Evolutionary conservation across 1,140 invertebrate species (phyloP), one percentile per base, ranked within the genome.

Genomic region (Drosophila prosaltans): DNA sequence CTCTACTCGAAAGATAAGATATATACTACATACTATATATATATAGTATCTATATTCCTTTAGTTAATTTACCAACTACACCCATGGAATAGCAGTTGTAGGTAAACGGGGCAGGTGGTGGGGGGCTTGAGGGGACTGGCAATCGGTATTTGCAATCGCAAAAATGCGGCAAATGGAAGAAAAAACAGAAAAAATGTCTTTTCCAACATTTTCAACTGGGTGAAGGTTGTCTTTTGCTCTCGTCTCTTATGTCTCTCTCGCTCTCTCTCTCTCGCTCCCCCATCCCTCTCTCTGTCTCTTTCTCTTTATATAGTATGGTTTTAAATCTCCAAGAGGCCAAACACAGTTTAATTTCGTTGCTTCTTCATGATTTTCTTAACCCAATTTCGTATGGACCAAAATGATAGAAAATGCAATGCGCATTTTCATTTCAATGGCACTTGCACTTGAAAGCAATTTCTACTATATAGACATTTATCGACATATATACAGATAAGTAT

Each of bases 121-220:
- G 43, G n/a, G 16, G 9, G 8, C 28, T 2, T 30, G 3, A 30
- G 45, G 45, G 21, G 8, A 7, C 6, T 5, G 45, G 21, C 2
- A 51, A 51, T 51, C 45, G 45, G 45, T 51, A 51, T 51, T 51
- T 51, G 45, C 45, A 51, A 51, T 51, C 24, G 45, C 45, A 26
- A 51, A 51, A 51, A 51, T 51, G 45, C 45, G 45, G 45, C 45
- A 51, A 51, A 51, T 48, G 16, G 16, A 48, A 21, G 24, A 48
- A 16, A 1, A 26, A 51, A 48, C n/a, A 16, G 16, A 48, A 10
- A 51, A 51, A 51, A 10, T 63, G 40, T 45, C 24, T 48, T 69
- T 65, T 69, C 67, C 51, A 67, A 72, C 70, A 63, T 65, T 65
- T 61, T 9, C 74, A 79, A 76, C 69, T 79, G 73, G 74, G 74